These are phyloP conservation scores for Drosophila neocordata DNA, from an alignment of 1,140 invertebrate species.

Conservation along the genomic window DNA sequence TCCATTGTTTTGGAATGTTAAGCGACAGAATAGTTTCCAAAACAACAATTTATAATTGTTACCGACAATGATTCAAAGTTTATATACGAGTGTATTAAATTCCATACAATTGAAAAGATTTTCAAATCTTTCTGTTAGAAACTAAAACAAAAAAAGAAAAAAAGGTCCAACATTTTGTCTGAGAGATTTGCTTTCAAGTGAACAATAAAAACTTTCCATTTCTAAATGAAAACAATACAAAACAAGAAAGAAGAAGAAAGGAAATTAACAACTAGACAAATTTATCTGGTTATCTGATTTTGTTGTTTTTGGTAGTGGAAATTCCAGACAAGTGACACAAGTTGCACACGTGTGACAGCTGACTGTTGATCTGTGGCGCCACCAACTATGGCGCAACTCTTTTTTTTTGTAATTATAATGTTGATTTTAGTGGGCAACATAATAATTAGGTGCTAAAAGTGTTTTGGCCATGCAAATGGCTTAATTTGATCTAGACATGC, in stretches of 20 bases:
- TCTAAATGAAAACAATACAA: slow-evolving; percentile 56
- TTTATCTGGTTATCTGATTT: slow-evolving; percentile 65
- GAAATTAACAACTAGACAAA: slow-evolving; percentile 62
- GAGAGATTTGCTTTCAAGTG: slow-evolving; percentile 66
- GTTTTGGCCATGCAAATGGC: slow-evolving; percentile 48
- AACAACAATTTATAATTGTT: not conserved
- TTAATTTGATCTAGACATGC: slow-evolving; percentile 53
- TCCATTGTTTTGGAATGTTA: slow-evolving; percentile 2
- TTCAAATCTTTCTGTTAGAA: slow-evolving; percentile 61
- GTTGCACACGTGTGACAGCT: slow-evolving; percentile 57
- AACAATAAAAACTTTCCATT: slow-evolving; percentile 78
- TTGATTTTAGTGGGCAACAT: slow-evolving; percentile 34
- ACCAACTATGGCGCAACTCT: slow-evolving; percentile 48
- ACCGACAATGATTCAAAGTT: not conserved
- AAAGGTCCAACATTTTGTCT: slow-evolving; percentile 66
- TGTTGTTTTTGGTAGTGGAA: slow-evolving; percentile 17
- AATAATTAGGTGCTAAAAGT: slow-evolving; percentile 65
- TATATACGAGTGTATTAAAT: not conserved
- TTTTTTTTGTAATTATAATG: slow-evolving; percentile 28
- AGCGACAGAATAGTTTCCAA: not conserved
- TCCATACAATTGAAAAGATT: slow-evolving; percentile 65
- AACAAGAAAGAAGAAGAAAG: slow-evolving; percentile 1
- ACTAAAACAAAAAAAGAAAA: no score
- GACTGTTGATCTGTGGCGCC: slow-evolving; percentile 56
- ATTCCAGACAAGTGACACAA: slow-evolving; percentile 55